Evolutionary conservation across 2,113 vertebrate species (phyloP).

Genomic region (Microtus montanus): DNA sequence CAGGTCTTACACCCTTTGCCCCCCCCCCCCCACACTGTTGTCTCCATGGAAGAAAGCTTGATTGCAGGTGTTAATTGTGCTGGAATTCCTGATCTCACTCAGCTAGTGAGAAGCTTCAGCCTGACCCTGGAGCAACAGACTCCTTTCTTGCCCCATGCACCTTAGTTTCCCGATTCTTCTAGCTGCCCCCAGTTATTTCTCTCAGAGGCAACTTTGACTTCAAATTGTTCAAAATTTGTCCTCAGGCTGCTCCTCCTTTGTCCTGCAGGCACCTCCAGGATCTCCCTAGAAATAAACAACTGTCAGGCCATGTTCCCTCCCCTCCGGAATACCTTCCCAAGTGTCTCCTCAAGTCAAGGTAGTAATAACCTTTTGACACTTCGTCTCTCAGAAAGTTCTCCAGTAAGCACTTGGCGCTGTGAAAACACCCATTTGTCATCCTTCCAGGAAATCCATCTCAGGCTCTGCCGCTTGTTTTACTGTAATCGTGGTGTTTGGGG

Average conservation of each 20-base stretch:
- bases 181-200: background rate
- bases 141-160: background rate
- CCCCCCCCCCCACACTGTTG: background rate
- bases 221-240: conserved; percentile 6
- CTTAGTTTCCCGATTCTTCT: background rate
- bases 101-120: background rate
- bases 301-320: conserved; percentile 36
- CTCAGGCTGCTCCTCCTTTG: background rate
- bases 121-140: no score
- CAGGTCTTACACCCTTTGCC: background rate
- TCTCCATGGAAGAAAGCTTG: background rate
- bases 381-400: conserved; percentile 75
- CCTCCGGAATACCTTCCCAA: conserved; percentile 53
- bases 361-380: conserved; percentile 75
- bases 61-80: background rate
- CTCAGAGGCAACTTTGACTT: background rate
- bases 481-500: conserved; percentile 81
- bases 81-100: background rate
- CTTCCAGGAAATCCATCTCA: conserved; percentile 81
- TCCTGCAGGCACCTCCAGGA: background rate
- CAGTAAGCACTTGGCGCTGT: conserved; percentile 79
- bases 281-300: conserved; percentile 20
- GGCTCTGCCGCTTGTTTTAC: conserved; percentile 80
- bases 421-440: conserved; percentile 82
- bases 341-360: conserved; percentile 73